Evolutionary conservation across 2,113 vertebrate species (phyloP), one percentile per base, ranked within the genome.

Genomic region (Lampris incognitus): DNA sequence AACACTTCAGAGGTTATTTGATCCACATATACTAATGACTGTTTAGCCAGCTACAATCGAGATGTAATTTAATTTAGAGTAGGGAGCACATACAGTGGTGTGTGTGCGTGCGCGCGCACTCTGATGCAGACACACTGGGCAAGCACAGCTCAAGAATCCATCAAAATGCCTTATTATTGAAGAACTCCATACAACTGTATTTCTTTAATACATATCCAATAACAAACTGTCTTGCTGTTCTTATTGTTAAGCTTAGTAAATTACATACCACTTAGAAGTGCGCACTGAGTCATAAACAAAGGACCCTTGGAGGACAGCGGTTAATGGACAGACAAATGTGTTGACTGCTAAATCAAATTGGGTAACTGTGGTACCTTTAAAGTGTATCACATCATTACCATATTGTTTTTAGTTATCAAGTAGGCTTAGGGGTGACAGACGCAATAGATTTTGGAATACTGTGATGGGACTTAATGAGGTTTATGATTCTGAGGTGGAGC

Each of bases 391-490:
- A 10, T 11, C 7, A 51, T 51, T 51, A 51, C 11, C 11, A 13
- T 54, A 41, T 46, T 39, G 48, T 60, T 24, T 24, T 24, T 24
- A 24, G 24, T 62, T 69, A 69, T 10, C 8, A 69, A 56, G 57
- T 41, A 10, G 55, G 4, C 42, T 37, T 38, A 8, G 6, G 51
- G 40, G 63, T 40, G 39, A 65, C 6, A 1, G 24, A 11, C 55
- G 50, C 56, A 52, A 52, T 59, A 82, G 84, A 76, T 66, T 79
- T 75, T 49, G 68, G 66, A 42, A 77, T 24, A 24, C 58, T 67
- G 66, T 72, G 10, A 49, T 36, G 36, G 69, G 74, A 78, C 74
- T 80, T 83, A 79, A 36, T 61, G 64, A 55, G 69, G 72, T 79
- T 3, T 4, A 77, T 54, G 59, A 68, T 80, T 51, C 64, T 76